Percentiles rank a stretch among this genome's conserved stretches.
Evolutionary conservation across 2,113 vertebrate species (phyloP).

Genomic region (Crotophaga sulcirostris): DNA sequence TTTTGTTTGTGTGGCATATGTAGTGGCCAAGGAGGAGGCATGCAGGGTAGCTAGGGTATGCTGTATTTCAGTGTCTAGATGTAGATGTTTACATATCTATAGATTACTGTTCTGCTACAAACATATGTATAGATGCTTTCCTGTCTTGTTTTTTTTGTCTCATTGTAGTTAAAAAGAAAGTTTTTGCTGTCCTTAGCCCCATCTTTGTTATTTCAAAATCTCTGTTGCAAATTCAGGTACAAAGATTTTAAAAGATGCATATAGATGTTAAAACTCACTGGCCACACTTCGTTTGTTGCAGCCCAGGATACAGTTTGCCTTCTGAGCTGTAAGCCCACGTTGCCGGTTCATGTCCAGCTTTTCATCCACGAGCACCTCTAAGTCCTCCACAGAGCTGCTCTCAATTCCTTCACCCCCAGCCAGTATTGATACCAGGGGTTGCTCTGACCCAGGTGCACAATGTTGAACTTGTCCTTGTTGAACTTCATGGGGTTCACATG

Average conservation of each 20-base stretch:
- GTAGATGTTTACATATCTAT: background rate
- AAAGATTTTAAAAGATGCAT: background rate
- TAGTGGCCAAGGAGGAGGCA: background rate
- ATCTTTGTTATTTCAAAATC: background rate
- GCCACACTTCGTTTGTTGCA: no score
- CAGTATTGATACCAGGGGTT: no score
- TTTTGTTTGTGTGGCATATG: rapidly evolving
- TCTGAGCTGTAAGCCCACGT: no score
- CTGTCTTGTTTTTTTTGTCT: background rate
- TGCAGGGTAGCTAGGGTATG: background rate
- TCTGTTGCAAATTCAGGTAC: background rate
- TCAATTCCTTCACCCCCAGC: no score
- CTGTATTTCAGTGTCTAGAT: background rate
- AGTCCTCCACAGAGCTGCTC: no score
- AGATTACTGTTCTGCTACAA: background rate
- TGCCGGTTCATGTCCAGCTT: no score
- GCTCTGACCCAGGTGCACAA: no score
- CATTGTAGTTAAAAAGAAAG: background rate
- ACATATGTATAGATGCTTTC: background rate
- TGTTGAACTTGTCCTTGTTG: no score
- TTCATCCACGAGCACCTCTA: no score
- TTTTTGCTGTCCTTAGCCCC: background rate
- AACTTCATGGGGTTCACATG: no score
- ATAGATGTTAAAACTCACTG: background rate
- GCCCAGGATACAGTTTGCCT: no score